A percentile compares a stretch with the other conserved stretches of the same genome.
Conservation (phyloP, 2,797 vertebrate species). For the Danio aesculapii region DNA sequence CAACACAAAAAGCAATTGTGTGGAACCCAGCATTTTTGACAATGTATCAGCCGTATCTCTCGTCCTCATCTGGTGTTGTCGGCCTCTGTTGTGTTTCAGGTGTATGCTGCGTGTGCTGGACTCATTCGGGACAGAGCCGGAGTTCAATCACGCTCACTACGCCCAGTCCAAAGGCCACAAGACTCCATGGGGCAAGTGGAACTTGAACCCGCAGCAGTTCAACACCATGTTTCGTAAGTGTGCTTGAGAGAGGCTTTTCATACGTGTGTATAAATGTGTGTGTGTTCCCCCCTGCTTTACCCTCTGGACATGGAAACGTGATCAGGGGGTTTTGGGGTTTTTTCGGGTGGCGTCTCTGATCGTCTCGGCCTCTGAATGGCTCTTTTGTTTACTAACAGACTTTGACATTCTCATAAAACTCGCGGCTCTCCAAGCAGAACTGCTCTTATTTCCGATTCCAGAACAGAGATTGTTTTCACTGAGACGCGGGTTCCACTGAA, state of each 20-base stretch:
- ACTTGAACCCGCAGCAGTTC: constrained; percentile 98
- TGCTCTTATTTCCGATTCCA: background rate
- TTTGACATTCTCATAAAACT: constrained; percentile 72
- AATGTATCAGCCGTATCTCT: no score
- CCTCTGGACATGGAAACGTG: constrained; percentile 21
- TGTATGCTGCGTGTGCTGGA: constrained; percentile 97
- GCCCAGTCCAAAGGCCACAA: constrained; percentile 99
- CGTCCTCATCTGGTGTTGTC: background rate
- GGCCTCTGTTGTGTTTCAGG: constrained; percentile 70
- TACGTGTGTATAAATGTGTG: background rate
- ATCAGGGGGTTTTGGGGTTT: constrained; percentile 39
- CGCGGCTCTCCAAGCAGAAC: constrained; percentile 63
- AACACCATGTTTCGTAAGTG: constrained; percentile 99
- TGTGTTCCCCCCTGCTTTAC: background rate
- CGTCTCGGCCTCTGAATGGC: constrained; percentile 65
- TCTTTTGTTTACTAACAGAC: constrained; percentile 69
- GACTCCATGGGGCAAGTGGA: constrained; percentile 99
- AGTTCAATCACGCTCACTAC: constrained; percentile 98
- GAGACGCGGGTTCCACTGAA: background rate
- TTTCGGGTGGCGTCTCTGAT: constrained; percentile 57
- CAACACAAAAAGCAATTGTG: no score
- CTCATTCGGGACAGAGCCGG: constrained; percentile 97
- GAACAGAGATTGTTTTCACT: constrained; percentile 17
- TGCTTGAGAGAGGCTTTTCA: background rate
- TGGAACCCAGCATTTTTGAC: no score